These are phyloP conservation scores for Campodea augens DNA, from an alignment of 1,140 invertebrate genomes.

Conservation along the genomic window DNA sequence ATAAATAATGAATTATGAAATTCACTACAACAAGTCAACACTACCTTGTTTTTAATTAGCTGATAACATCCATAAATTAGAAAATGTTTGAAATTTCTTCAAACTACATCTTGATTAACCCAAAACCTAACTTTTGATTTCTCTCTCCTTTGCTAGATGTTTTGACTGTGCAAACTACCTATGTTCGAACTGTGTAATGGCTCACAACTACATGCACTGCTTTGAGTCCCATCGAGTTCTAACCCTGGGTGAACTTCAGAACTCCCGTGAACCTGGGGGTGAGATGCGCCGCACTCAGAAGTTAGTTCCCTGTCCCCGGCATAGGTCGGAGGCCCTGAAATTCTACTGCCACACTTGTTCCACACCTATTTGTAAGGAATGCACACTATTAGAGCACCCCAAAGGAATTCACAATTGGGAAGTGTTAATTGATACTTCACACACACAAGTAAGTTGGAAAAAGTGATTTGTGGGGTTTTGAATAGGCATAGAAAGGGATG, in stretches of 20 bases:
- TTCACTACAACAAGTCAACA: too few relatives aligned
- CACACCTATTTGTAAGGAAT: conserved; percentile 82
- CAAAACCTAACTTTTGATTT: too few relatives aligned
- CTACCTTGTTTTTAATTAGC: too few relatives aligned
- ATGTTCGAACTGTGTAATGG: conserved; percentile 91
- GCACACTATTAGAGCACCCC: conserved; percentile 70
- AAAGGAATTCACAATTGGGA: conserved; percentile 68
- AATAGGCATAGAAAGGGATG: too few relatives aligned
- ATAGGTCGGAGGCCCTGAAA: conserved; percentile 71
- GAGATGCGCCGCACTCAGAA: conserved; percentile 22
- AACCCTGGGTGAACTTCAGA: conserved; percentile 40
- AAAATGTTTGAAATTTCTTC: too few relatives aligned
- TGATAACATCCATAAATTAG: too few relatives aligned
- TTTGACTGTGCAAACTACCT: conserved; percentile 88
- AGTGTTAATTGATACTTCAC: conserved; percentile 52
- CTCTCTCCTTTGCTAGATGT: conserved; percentile 39
- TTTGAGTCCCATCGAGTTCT: conserved; percentile 88
- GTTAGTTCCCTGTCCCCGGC: conserved; percentile 53
- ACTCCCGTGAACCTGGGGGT: neutral
- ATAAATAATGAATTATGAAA: too few relatives aligned
- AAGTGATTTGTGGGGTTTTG: too few relatives aligned
- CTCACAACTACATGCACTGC: conserved; percentile 95
- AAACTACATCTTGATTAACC: too few relatives aligned
- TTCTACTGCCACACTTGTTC: conserved; percentile 82
- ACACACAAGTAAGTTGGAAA: conserved; percentile 65